Percentiles rank a stretch among this genome's conserved stretches.
Conservation (phyloP, 53 echinoderm and acorn worm genomes). For the Echinometra lucunter region DNA sequence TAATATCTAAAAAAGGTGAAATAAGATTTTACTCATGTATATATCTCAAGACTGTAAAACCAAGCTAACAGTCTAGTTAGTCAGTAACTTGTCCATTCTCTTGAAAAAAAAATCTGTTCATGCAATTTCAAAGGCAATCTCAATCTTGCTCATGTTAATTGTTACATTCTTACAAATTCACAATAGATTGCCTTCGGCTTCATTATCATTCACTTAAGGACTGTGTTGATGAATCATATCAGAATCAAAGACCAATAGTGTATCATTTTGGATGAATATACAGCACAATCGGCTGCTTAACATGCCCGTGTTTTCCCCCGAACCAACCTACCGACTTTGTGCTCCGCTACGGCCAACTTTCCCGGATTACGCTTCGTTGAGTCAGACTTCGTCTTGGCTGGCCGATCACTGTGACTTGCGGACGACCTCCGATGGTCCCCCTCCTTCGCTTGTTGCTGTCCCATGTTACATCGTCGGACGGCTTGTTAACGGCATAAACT, state of each 20-base stretch:
- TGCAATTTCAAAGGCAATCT: too few species aligned
- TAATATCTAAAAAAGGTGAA: too few species aligned
- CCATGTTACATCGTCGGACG: constrained; percentile 64
- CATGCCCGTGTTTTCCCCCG: not conserved
- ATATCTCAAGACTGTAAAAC: too few species aligned
- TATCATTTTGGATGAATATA: not conserved
- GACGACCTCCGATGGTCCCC: constrained; percentile 65
- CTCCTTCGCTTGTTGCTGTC: constrained; percentile 58
- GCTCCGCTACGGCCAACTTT: constrained; percentile 53
- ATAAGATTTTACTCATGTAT: too few species aligned
- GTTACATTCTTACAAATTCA: too few species aligned
- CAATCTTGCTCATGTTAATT: too few species aligned
- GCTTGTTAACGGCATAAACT: constrained; percentile 40
- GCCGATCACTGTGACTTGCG: constrained; percentile 65
- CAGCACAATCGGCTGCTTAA: not conserved
- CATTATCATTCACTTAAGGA: too few species aligned
- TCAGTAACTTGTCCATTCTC: too few species aligned
- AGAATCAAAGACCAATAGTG: not conserved
- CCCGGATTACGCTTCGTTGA: constrained; percentile 63
- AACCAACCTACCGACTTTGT: constrained; percentile 63
- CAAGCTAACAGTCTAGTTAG: too few species aligned
- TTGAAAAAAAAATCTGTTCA: too few species aligned
- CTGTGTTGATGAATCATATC: too few species aligned
- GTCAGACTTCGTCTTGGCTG: constrained; percentile 67
- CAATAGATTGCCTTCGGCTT: too few species aligned